A percentile compares a stretch with the other conserved stretches of the same genome.
phyloP scores from a whole-genome alignment of 2,113 vertebrate species.

The Saccopteryx leptura region DNA sequence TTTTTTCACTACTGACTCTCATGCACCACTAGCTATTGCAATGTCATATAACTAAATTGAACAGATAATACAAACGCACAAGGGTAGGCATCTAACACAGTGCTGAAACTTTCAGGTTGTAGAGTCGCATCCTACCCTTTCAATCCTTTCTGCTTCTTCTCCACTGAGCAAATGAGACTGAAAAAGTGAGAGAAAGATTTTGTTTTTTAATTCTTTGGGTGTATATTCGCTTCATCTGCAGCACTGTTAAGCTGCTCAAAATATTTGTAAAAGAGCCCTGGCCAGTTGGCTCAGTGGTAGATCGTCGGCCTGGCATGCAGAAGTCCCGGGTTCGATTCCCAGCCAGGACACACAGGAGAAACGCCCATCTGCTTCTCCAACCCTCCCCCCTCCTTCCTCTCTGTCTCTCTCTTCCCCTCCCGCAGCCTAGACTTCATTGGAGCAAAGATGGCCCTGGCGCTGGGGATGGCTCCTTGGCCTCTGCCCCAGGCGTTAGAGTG shows the following conservation, averaged over 20 bases:
- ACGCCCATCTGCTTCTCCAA: too few species aligned
- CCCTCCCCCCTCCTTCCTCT: too few species aligned
- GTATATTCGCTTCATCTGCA: background rate
- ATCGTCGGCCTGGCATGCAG: too few species aligned
- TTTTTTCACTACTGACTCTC: slow-evolving; percentile 17
- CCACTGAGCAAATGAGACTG: background rate
- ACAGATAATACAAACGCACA: background rate
- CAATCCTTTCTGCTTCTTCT: background rate
- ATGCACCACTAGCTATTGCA: background rate
- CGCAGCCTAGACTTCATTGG: too few species aligned
- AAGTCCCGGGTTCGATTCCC: too few species aligned
- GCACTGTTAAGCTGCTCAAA: background rate
- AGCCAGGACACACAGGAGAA: too few species aligned
- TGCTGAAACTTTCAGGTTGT: background rate
- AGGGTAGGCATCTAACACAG: background rate
- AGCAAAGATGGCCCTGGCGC: too few species aligned
- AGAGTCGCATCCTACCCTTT: background rate
- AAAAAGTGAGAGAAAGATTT: background rate
- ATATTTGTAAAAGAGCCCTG: slow-evolving; percentile 54
- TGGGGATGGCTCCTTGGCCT: too few species aligned
- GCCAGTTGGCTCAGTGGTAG: too few species aligned
- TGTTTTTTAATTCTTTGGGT: slow-evolving; percentile 4
- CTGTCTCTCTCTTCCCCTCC: too few species aligned
- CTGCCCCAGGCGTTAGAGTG: too few species aligned
- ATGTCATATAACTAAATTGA: background rate